Evolutionary conservation across 2,797 vertebrate species (phyloP).

Genomic region (Eupleurogrammus muticus): DNA sequence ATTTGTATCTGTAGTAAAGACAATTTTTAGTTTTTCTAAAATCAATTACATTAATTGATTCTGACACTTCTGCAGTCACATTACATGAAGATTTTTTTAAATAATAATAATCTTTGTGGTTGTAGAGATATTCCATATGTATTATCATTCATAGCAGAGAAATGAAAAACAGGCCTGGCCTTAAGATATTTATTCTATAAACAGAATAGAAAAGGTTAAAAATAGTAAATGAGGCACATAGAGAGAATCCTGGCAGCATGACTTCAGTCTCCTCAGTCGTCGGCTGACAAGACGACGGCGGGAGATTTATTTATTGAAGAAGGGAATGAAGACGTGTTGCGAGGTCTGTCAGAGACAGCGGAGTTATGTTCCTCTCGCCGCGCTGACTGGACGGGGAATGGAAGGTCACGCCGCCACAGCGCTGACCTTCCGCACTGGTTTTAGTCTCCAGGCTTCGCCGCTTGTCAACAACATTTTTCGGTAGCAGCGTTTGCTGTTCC

Average conservation of each 20-base stretch:
- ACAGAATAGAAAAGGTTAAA: neutral
- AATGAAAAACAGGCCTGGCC: too few species aligned
- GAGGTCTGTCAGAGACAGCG: neutral
- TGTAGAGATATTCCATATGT: too few species aligned
- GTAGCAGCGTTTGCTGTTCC: slow-evolving; percentile 58
- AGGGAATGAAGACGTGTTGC: neutral
- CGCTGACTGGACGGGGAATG: neutral
- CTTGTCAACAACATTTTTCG: slow-evolving; percentile 71
- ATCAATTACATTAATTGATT: too few species aligned
- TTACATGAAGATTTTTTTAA: too few species aligned
- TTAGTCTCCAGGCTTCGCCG: slow-evolving; percentile 29
- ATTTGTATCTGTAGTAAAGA: too few species aligned
- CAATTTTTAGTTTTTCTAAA: too few species aligned
- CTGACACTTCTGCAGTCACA: too few species aligned
- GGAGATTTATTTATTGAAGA: neutral
- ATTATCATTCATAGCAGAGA: too few species aligned
- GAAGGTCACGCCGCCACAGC: slow-evolving; percentile 38
- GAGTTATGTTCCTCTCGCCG: neutral
- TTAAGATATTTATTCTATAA: neutral
- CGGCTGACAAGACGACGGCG: neutral
- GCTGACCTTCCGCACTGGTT: slow-evolving; percentile 37
- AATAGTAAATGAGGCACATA: neutral
- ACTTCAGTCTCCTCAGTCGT: neutral
- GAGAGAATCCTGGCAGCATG: neutral
- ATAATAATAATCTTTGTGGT: too few species aligned